These are phyloP conservation scores for Caenorhabditis parvicauda DNA, from an alignment of 2,888 invertebrate genomes.

Conservation along the genomic window DNA sequence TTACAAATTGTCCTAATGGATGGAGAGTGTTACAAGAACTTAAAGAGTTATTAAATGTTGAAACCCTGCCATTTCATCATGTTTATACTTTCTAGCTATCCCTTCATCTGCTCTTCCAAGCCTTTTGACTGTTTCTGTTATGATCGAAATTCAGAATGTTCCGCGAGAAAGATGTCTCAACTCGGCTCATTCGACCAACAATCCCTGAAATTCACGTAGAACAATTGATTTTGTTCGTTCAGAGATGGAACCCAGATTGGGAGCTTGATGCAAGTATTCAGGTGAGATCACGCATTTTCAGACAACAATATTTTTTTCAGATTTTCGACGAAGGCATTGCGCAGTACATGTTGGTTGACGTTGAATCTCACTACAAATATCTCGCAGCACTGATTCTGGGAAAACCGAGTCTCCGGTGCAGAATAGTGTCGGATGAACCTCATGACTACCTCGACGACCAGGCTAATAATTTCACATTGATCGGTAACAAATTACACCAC, in stretches of 20 bases:
- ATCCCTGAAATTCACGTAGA: conserved; percentile 43
- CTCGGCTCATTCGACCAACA: conserved; percentile 54
- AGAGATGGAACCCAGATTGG: conserved; percentile 52
- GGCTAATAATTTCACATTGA: too few species aligned
- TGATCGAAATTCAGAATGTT: too few species aligned
- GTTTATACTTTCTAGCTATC: too few species aligned
- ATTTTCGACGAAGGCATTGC: conserved; percentile 60
- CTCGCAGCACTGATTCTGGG: conserved; percentile 46
- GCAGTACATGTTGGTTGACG: conserved; percentile 55
- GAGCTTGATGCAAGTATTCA: conserved; percentile 49
- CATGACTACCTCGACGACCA: conserved; percentile 46
- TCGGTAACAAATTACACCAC: conserved; percentile 13
- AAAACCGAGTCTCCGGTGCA: conserved; percentile 48
- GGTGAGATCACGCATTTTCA: conserved; percentile 17
- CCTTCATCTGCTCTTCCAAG: too few species aligned
- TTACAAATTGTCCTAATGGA: too few species aligned
- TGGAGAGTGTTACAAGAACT: too few species aligned
- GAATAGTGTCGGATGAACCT: conserved; percentile 46
- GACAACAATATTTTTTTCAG: conserved; percentile 18
- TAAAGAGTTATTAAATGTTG: too few species aligned
- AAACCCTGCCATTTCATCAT: too few species aligned
- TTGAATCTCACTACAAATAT: conserved; percentile 55
- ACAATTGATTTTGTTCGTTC: conserved; percentile 35
- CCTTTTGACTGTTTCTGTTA: too few species aligned
- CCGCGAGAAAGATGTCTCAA: conserved; percentile 57